Percentiles rank a stretch among this genome's conserved stretches.
phyloP scores from a whole-genome alignment of 2,113 vertebrate genomes.

The Atrichornis clamosus region DNA sequence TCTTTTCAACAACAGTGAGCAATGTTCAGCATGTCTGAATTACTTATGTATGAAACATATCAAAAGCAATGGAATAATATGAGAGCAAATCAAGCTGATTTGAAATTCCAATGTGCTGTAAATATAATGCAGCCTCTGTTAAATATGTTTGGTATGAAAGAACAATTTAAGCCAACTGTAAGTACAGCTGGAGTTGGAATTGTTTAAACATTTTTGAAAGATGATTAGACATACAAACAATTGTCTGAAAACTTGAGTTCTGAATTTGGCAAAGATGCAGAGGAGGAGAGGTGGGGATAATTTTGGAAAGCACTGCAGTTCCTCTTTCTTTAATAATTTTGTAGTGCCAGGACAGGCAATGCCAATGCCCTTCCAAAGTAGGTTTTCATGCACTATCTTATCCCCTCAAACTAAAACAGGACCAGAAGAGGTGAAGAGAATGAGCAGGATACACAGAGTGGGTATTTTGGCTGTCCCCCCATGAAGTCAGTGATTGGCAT shows the following conservation, averaged over 20 bases:
- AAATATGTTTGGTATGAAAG: background rate
- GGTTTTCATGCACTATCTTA: background rate
- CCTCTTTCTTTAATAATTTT: background rate
- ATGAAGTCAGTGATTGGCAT: fast-evolving
- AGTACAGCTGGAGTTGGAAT: background rate
- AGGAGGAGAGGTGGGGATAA: background rate
- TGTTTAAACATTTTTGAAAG: background rate
- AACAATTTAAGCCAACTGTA: background rate
- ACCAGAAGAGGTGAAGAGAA: background rate
- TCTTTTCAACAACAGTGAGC: background rate
- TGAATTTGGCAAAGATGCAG: background rate
- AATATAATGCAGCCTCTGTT: background rate
- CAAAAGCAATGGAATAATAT: background rate
- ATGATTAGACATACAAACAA: background rate
- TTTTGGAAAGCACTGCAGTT: background rate
- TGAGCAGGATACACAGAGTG: background rate
- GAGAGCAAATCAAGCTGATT: background rate
- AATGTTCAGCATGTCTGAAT: background rate
- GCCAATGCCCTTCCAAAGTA: background rate
- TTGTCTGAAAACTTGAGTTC: background rate
- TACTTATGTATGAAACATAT: background rate
- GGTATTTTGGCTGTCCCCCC: background rate
- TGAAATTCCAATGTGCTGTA: background rate
- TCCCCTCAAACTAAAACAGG: background rate
- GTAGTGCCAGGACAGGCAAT: background rate